Conservation (phyloP, 2,888 invertebrate genomes). For the Eupeodes luniger region DNA sequence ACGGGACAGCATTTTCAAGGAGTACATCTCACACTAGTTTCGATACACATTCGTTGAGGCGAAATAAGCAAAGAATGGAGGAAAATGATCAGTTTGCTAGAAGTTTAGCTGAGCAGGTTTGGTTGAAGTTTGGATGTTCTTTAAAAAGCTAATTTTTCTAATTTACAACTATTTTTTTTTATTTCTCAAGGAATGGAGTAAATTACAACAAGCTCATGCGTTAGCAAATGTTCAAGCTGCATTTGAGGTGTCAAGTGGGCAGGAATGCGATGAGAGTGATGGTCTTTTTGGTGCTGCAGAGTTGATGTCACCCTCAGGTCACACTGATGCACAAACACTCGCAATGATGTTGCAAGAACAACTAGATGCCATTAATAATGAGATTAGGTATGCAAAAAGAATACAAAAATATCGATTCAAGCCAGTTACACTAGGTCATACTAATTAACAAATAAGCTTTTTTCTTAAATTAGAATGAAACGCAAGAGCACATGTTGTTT, state of each 20-base stretch:
- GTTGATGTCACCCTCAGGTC: constrained; percentile 89
- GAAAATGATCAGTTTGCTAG: constrained; percentile 87
- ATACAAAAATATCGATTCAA: not conserved
- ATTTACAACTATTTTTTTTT: not conserved
- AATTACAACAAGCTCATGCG: constrained; percentile 95
- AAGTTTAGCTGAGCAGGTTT: constrained; percentile 85
- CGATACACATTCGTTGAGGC: constrained; percentile 89
- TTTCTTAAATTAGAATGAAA: too few relatives aligned
- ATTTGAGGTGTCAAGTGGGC: constrained; percentile 94
- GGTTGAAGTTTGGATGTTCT: not conserved
- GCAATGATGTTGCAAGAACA: constrained; percentile 99
- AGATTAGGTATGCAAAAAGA: constrained; percentile 87
- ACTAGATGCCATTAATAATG: constrained; percentile 99
- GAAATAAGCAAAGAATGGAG: constrained; percentile 87
- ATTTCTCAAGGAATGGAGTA: constrained; percentile 92
- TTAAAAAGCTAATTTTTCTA: not conserved
- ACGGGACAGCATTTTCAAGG: constrained; percentile 86
- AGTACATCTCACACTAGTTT: constrained; percentile 92
- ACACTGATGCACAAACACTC: constrained; percentile 97
- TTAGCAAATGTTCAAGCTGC: constrained; percentile 96
- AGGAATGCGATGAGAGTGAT: constrained; percentile 92
- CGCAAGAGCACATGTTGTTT: too few relatives aligned
- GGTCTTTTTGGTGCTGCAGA: constrained; percentile 90
- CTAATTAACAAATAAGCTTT: too few relatives aligned
- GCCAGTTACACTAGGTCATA: not conserved